Evolutionary conservation across 1,140 invertebrate genomes (phyloP), one percentile per base, ranked within the genome.

Genomic region (Sycophaga agraensis): DNA sequence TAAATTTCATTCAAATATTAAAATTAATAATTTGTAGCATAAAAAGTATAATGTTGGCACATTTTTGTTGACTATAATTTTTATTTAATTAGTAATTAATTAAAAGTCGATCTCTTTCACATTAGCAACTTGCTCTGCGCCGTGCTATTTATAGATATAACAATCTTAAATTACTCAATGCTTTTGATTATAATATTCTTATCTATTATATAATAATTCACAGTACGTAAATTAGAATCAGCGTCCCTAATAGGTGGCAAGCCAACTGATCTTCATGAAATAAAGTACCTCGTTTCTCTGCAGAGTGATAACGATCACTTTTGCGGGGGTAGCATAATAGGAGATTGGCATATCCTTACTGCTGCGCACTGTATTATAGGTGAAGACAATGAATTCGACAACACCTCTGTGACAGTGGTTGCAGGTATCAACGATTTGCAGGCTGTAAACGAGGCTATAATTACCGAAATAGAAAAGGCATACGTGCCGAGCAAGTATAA

Each of bases 311-410:
- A 19, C 4, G 16, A 45, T 4, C 66, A 69, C 17, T 65, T 70
- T 40, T 82, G 80, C 62, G 79, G 79, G 19, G 79, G 78, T 31
- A 73, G 78, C 40, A 70, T 82, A 11, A 78, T 82, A 14, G 72
- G 71, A 19, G 53, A 70, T 1, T 65, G 69, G 39, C 78, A 72
- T 67, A 71, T 82, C n/a, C 53, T 83, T 1, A 82, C 82, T 0
- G 81, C 82, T n/a, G 82, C 82, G 16, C 82, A 83, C 62, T 83
- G 82, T 60, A 60, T 69, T 4, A 14, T 46, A 17, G 12, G 35
- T 8, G 50, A 53, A 11, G 17, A 40, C 11, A 34, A 60, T 17
- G 40, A 53, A 14, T 60, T 60, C 14, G n/a, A 40, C 2, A 37
- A 60, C 8, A 19, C 14, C 4, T 17, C n/a, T 0, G 19, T 53